Conservation (phyloP, 53 echinoderm and acorn worm species). For the Stichopus horrens region DNA sequence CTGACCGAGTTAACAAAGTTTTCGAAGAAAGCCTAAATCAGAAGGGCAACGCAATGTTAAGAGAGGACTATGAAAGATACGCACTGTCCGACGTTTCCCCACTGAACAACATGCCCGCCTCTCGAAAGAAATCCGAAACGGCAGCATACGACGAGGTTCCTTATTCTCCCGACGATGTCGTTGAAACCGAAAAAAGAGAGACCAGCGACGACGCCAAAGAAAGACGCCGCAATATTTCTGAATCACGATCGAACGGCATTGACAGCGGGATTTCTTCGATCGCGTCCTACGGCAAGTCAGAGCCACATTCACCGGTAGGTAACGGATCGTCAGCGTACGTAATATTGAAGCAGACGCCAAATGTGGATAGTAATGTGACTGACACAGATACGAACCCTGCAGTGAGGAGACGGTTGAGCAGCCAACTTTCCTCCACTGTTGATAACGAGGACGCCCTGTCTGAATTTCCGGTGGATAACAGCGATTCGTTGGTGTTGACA, state of each 20-base stretch:
- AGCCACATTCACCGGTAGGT: background rate
- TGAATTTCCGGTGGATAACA: background rate
- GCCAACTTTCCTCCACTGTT: background rate
- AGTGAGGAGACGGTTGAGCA: background rate
- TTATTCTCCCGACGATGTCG: background rate
- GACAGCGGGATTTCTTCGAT: constrained; percentile 23
- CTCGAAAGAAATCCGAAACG: background rate
- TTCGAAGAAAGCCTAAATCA: constrained; percentile 18
- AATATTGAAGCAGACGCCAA: background rate
- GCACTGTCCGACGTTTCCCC: constrained; percentile 4
- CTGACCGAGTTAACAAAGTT: background rate
- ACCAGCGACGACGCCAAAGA: background rate
- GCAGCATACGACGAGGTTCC: constrained; percentile 16
- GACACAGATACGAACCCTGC: background rate
- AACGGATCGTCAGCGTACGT: background rate
- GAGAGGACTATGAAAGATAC: constrained; percentile 21
- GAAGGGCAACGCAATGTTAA: background rate
- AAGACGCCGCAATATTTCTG: background rate
- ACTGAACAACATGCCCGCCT: background rate
- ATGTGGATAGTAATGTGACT: background rate
- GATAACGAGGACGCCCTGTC: background rate
- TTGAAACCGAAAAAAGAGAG: background rate
- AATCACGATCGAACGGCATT: background rate
- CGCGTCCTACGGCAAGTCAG: background rate
- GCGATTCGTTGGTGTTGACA: background rate